A percentile compares a stretch with the other conserved stretches of the same genome.
These are phyloP conservation scores for Shargacucullia verbasci DNA, from an alignment of 2,888 invertebrate species.

Conservation along the genomic window DNA sequence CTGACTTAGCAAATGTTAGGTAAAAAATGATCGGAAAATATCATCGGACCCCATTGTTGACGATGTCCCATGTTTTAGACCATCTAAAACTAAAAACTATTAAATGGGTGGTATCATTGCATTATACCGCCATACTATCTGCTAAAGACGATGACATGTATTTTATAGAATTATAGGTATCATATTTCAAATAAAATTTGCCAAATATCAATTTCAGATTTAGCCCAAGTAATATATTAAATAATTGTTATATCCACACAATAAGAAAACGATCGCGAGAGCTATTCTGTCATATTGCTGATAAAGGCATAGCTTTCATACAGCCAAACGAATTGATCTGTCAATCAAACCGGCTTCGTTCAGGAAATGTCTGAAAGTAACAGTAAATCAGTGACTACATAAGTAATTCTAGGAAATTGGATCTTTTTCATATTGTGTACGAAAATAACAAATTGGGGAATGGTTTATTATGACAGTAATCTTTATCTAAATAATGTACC, in stretches of 20 bases:
- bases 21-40: background rate
- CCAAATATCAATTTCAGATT: background rate
- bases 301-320: slow-evolving; percentile 36
- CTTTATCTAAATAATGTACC: background rate
- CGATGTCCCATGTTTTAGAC: background rate
- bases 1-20: slow-evolving; percentile 21
- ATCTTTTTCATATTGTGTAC: slow-evolving; percentile 39
- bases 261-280: slow-evolving; percentile 25
- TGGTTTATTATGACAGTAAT: slow-evolving; percentile 18
- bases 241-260: slow-evolving; percentile 20
- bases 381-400: slow-evolving; percentile 44
- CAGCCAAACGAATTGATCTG: slow-evolving; percentile 53
- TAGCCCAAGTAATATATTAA: slow-evolving; percentile 20
- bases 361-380: slow-evolving; percentile 26
- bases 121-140: too few relatives aligned
- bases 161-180: too few relatives aligned
- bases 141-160: too few relatives aligned
- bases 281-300: slow-evolving; percentile 43
- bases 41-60: background rate
- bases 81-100: too few relatives aligned
- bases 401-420: slow-evolving; percentile 42
- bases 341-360: slow-evolving; percentile 51
- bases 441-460: slow-evolving; percentile 30
- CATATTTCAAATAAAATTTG: too few relatives aligned
- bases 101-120: too few relatives aligned